phyloP scores from a whole-genome alignment of 1,140 invertebrate genomes.

The Hyphantria cunea region DNA sequence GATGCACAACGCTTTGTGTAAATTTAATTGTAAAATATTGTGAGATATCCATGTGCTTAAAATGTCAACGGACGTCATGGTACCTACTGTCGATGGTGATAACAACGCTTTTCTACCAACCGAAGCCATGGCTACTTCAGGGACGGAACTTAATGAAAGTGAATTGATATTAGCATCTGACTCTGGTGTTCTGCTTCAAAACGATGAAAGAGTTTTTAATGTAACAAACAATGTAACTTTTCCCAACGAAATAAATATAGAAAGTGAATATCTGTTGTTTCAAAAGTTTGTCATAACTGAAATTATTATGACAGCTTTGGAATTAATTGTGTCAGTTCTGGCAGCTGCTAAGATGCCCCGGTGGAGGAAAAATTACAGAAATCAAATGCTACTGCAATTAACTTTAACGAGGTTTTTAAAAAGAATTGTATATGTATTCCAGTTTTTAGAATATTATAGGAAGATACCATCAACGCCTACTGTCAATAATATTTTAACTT shows the following conservation, averaged over 20 bases:
- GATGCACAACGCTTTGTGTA: slow-evolving; percentile 4
- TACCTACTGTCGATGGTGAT: slow-evolving; percentile 7
- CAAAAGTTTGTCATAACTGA: slow-evolving; percentile 57
- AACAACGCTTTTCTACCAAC: slow-evolving; percentile 4
- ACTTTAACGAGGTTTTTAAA: slow-evolving; percentile 61
- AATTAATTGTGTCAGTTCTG: slow-evolving; percentile 51
- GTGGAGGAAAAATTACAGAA: slow-evolving; percentile 68
- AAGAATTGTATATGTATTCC: slow-evolving; percentile 48
- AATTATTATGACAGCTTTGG: slow-evolving; percentile 65
- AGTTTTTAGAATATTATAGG: slow-evolving; percentile 46
- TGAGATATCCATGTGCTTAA: slow-evolving; percentile 15
- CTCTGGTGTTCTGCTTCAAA: background rate
- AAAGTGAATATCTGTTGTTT: slow-evolving; percentile 44
- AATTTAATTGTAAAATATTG: slow-evolving; percentile 9
- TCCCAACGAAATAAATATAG: background rate
- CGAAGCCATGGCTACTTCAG: slow-evolving; percentile 5
- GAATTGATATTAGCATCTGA: slow-evolving; percentile 10
- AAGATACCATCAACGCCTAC: slow-evolving; percentile 13
- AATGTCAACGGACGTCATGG: slow-evolving; percentile 31
- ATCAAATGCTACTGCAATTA: slow-evolving; percentile 72
- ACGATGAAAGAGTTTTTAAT: slow-evolving; percentile 24
- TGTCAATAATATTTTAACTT: slow-evolving; percentile 33
- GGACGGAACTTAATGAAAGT: slow-evolving; percentile 24
- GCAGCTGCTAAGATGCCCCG: slow-evolving; percentile 56
- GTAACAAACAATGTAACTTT: slow-evolving; percentile 1